Evolutionary conservation across 2,797 vertebrate species (phyloP).

Genomic region (Meriones psammophilus): DNA sequence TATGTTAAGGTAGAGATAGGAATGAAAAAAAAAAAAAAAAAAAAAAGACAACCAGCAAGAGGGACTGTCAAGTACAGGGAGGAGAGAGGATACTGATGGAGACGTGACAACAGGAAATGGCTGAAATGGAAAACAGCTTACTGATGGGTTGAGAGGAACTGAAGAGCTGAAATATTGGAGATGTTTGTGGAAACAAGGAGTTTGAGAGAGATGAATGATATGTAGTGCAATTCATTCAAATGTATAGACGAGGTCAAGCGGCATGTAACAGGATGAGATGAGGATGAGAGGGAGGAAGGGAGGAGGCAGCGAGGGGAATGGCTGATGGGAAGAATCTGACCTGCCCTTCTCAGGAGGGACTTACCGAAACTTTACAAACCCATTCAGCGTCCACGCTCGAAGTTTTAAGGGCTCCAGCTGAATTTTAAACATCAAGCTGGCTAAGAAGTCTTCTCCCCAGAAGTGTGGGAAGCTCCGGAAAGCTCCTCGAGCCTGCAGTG

Average conservation of each 20-base stretch:
- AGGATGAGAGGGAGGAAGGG: conserved; percentile 10
- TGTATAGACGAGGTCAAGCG: background rate
- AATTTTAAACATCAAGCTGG: conserved; percentile 89
- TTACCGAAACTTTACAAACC: conserved; percentile 90
- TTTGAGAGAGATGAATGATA: conserved; percentile 28
- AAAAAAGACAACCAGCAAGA: conserved; percentile 24
- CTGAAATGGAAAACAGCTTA: conserved; percentile 27
- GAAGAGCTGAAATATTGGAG: background rate
- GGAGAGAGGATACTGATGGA: background rate
- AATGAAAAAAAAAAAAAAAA: conserved; percentile 28
- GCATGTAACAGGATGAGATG: conserved; percentile 36
- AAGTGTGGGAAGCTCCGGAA: conserved; percentile 82
- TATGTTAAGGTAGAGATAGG: conserved; percentile 51
- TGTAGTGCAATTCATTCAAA: conserved; percentile 35
- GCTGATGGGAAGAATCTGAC: conserved; percentile 59
- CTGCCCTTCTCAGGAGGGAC: conserved; percentile 83
- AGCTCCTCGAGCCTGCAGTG: conserved; percentile 79
- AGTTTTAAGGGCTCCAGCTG: conserved; percentile 89
- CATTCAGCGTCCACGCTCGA: conserved; percentile 89
- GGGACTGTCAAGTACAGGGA: background rate
- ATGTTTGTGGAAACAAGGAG: background rate
- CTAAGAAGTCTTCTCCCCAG: conserved; percentile 84
- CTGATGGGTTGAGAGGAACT: background rate
- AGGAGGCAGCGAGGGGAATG: conserved; percentile 21
- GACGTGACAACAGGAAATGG: conserved; percentile 4